phyloP scores from a whole-genome alignment of 1,140 invertebrate genomes.

The Apis dorsata region DNA sequence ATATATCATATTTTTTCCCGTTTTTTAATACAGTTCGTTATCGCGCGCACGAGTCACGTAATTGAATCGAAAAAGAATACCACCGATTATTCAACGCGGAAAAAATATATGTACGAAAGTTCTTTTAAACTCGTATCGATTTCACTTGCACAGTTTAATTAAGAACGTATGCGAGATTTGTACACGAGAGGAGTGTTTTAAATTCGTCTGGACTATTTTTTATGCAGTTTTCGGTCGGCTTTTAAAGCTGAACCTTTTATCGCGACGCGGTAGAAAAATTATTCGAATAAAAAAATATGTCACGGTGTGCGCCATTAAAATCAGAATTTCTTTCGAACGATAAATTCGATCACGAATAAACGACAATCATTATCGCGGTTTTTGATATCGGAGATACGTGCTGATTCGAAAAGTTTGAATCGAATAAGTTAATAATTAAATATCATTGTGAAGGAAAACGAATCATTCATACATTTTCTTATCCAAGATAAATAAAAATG shows the following conservation, averaged over 20 bases:
- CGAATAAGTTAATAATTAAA: not conserved
- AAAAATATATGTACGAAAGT: conserved; percentile 7
- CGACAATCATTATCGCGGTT: not conserved
- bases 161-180: conserved; percentile 3
- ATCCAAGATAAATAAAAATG: not conserved
- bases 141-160: conserved; percentile 43
- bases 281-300: not conserved
- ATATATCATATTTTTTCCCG: not conserved
- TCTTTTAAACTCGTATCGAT: conserved; percentile 38
- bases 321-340: not conserved
- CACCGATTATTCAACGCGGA: conserved; percentile 52
- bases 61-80: conserved; percentile 62
- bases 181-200: not conserved
- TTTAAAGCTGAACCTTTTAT: not conserved
- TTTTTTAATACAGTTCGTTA: conserved; percentile 54
- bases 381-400: not conserved
- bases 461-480: too few species aligned
- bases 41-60: conserved; percentile 30
- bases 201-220: not conserved
- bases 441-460: not conserved
- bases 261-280: not conserved
- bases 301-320: not conserved
- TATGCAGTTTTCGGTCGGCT: not conserved
- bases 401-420: not conserved
- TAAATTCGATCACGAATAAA: not conserved